Evolutionary conservation across 2,797 vertebrate species (phyloP).

Genomic region (Enteromius afrohamiltoni): DNA sequence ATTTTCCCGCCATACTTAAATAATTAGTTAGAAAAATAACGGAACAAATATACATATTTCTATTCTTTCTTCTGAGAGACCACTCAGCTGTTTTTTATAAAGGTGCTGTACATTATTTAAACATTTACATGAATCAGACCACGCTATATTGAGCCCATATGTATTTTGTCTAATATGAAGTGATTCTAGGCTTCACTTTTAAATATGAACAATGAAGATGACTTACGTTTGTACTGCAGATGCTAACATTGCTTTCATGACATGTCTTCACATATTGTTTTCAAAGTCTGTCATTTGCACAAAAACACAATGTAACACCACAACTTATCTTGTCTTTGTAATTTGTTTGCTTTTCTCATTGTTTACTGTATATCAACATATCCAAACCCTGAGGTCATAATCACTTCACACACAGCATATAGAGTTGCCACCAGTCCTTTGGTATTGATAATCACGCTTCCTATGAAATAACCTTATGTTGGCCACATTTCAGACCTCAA

Average conservation of each 20-base stretch:
- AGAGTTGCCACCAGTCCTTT: constrained; percentile 46
- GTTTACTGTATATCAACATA: constrained; percentile 40
- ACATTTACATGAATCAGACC: constrained; percentile 91
- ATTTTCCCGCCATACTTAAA: constrained; percentile 66
- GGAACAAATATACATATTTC: constrained; percentile 91
- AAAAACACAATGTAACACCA: constrained; percentile 22
- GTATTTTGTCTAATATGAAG: constrained; percentile 35
- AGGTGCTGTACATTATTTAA: constrained; percentile 99
- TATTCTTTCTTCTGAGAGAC: constrained; percentile 84
- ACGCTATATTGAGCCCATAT: constrained; percentile 64
- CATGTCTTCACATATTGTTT: constrained; percentile 35
- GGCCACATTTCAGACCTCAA: constrained; percentile 28
- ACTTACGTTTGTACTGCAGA: constrained; percentile 19
- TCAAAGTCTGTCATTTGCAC: constrained; percentile 36
- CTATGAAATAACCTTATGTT: background rate
- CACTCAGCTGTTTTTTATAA: constrained; percentile 90
- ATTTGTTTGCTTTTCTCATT: constrained; percentile 27
- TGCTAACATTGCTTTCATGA: constrained; percentile 39
- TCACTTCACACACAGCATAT: constrained; percentile 28
- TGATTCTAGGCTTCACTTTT: constrained; percentile 26
- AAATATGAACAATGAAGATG: constrained; percentile 28
- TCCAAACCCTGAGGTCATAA: constrained; percentile 54
- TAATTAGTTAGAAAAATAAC: constrained; percentile 99
- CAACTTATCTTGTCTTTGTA: background rate
- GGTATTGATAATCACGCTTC: constrained; percentile 49